A percentile compares a stretch with the other conserved stretches of the same genome.
Evolutionary conservation across 2,888 invertebrate genomes (phyloP).

Genomic region (Pocota personata): DNA sequence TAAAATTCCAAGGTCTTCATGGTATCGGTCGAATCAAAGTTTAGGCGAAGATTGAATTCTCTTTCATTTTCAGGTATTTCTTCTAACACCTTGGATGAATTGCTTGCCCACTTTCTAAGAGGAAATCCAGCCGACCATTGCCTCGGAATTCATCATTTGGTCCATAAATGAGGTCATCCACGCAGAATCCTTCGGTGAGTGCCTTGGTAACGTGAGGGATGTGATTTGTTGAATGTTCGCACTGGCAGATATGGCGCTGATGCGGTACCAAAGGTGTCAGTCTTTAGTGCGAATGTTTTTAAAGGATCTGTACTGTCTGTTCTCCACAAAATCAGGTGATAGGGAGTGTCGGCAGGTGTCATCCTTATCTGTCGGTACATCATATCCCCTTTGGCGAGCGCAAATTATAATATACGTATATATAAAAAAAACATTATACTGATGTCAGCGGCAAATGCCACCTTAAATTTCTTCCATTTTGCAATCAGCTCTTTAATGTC

Average conservation of each 20-base stretch:
- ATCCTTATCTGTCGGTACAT: neutral
- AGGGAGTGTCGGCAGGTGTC: neutral
- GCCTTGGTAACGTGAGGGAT: constrained; percentile 54
- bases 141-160: neutral
- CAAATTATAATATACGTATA: no score
- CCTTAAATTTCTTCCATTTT: neutral
- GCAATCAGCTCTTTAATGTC: neutral
- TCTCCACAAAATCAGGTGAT: constrained; percentile 50
- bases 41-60: constrained; percentile 14
- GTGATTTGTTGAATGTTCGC: constrained; percentile 66
- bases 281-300: constrained; percentile 60
- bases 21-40: constrained; percentile 17
- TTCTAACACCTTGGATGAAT: constrained; percentile 6
- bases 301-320: constrained; percentile 18
- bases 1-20: constrained; percentile 51
- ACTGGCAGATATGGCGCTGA: constrained; percentile 69
- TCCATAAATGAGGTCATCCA: neutral
- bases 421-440: no score
- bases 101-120: constrained; percentile 33
- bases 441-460: constrained; percentile 1
- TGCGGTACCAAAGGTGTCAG: constrained; percentile 69
- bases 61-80: constrained; percentile 35
- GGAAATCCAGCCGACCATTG: constrained; percentile 13
- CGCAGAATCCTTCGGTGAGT: constrained; percentile 10
- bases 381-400: no score